Evolutionary conservation across 2,113 vertebrate species (phyloP), one percentile per base, ranked within the genome.

Genomic region (Phasianus colchicus): DNA sequence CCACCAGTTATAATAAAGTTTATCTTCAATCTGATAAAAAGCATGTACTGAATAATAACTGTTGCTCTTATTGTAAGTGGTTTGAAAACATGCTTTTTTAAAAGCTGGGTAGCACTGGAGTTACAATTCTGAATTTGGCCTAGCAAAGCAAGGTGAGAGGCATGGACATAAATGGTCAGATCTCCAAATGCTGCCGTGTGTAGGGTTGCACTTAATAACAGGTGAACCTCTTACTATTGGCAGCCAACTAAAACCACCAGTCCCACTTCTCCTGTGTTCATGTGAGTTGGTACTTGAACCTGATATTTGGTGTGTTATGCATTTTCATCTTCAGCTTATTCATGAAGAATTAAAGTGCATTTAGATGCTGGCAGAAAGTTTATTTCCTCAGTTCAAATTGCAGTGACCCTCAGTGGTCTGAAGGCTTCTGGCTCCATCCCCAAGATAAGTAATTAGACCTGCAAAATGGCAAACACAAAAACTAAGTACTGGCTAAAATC

Each of bases 1-100:
- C 88, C 88, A 91, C 64, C 58, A 93, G 86, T 89, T 92, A 83
- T 82, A 89, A 85, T 92, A 84, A 88, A 83, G 83, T 87, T 90
- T 92, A 84, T 95, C 95, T 96, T 67, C 61, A 88, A 86, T 73
- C 95, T 95, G 96, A 96, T 97, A 95, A 97, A 96, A 95, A 93
- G 83, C 93, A 95, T 95, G 93, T 95, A 90, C 91, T 94, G 92
- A 96, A 94, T 95, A 95, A 91, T 96, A 94, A 94, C 95, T 95
- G 83, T 93, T 96, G 93, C 91, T 94, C 76, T 90, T 91, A 93
- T 76, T 89, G 43, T 92, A 93, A 96, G 86, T 92, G 91, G 70
- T 86, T 95, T 90, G 66, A 95, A 97, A 79, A 32, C 45, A 69
- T 47, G 73, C 38, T 87, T 93, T 95, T 96, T 82, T 0, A 90